Evolutionary conservation across 1,140 invertebrate genomes (phyloP).

Genomic region (Macrocentrus cingulum): DNA sequence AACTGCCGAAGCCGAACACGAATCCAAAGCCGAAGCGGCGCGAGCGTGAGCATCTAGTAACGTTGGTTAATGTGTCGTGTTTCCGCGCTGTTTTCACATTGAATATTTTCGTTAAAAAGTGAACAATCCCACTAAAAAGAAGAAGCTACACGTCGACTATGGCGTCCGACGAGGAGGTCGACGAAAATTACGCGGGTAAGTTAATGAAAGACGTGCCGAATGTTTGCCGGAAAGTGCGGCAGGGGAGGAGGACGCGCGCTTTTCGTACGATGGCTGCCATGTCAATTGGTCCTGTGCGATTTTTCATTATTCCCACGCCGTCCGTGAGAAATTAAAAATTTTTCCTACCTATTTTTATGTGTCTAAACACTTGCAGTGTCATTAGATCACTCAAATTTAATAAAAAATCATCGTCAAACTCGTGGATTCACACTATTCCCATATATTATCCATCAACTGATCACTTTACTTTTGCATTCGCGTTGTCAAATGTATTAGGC

Average conservation of each 20-base stretch:
- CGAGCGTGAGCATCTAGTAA: constrained; percentile 30
- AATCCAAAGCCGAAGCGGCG: constrained; percentile 23
- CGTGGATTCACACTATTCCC: constrained; percentile 1
- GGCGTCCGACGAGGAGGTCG: constrained; percentile 78
- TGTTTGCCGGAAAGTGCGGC: constrained; percentile 20
- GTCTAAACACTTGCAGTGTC: background rate
- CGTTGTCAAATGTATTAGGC: constrained; percentile 16
- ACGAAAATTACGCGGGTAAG: constrained; percentile 78
- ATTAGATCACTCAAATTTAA: background rate
- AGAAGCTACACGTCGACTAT: constrained; percentile 50
- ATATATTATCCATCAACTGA: background rate
- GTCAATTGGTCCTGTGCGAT: constrained; percentile 39
- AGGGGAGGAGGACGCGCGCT: constrained; percentile 52
- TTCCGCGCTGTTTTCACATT: constrained; percentile 30
- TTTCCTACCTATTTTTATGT: background rate
- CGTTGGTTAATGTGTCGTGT: constrained; percentile 41
- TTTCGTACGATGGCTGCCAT: constrained; percentile 54
- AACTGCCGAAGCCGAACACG: constrained; percentile 29
- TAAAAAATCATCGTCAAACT: background rate
- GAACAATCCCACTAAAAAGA: constrained; percentile 9
- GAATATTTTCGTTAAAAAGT: constrained; percentile 16
- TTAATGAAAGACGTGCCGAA: constrained; percentile 32
- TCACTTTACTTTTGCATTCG: constrained; percentile 5
- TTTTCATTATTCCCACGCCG: constrained; percentile 27
- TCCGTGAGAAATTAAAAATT: background rate